Base-by-base conservation (phyloP, 1,140 invertebrate species). In the Ceratina japonica region DNA sequence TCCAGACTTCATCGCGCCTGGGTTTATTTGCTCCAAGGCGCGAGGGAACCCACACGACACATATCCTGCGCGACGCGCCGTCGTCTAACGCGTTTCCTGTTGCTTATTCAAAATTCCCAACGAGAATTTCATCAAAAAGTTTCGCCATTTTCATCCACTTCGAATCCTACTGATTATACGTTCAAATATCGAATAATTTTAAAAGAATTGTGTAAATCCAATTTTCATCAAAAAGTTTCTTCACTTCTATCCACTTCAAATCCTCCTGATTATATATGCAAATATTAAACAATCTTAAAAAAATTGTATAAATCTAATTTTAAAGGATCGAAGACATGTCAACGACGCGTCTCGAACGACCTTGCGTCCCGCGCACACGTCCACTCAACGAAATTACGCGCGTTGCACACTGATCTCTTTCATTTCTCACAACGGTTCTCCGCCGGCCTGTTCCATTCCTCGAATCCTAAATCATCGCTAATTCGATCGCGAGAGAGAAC, bases 1-100 rank as follows among this genome's bases (percentile, higher is more conserved):
- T 64, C 31, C 64, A 24, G 56, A 69, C 68, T 24, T 76, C 51
- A 27, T 51, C 56, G 20, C 22, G 59, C 58, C 52, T n/a, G 16
- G 59, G 59, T 84, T 74, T 74, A 80, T 79, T 79, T 75, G 66
- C 65, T 65, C 37, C n/a, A 59, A 85, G 78, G 24, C 56, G 44
- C 51, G 37, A 78, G 58, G 52, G 59, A 83, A 75, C 27, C 22
- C 31, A 62, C 70, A 54, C 16, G n/a, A 20, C 56, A 49, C 37
- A 79, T 37, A 79, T 52, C 56, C 31, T 64, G 27, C 24, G 44
- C n/a, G 5, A 44, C 37, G 37, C 37, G 37, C 10, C 37, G 7
- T 18, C 58, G 52, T 63, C 54, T 18, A 49, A 37, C 27, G 37
- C 51, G 66, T 56, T 69, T 69, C 51, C 66, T 69, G 12, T 69